A percentile compares a stretch with the other conserved stretches of the same genome.
Evolutionary conservation across 1,140 invertebrate genomes (phyloP).

Genomic region (Ctenoplectra terminalis): DNA sequence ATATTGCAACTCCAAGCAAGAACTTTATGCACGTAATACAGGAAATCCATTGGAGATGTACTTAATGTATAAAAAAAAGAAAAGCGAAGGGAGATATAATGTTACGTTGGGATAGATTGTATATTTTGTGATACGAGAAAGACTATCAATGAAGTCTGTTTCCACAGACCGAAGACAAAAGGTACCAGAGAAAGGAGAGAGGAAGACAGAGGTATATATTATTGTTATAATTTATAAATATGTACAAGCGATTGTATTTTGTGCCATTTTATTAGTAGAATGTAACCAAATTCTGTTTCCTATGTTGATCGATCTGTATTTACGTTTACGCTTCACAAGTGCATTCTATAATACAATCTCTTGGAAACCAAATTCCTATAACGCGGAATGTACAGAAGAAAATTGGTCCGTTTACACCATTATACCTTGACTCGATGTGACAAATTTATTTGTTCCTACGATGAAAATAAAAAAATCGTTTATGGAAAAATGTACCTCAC

Average conservation of each 20-base stretch:
- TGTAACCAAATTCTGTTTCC: conserved; percentile 53
- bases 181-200: conserved; percentile 30
- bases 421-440: conserved; percentile 72
- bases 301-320: conserved; percentile 49
- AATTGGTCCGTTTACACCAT: conserved; percentile 60
- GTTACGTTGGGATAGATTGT: conserved; percentile 70
- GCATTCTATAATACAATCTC: conserved; percentile 32
- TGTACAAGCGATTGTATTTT: conserved; percentile 68
- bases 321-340: conserved; percentile 42
- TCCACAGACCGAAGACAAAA: conserved; percentile 10
- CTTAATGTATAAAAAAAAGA: conserved; percentile 65
- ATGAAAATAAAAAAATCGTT: conserved; percentile 72
- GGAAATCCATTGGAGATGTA: conserved; percentile 56
- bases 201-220: conserved; percentile 63
- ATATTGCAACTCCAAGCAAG: conserved; percentile 48
- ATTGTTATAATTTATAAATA: conserved; percentile 71
- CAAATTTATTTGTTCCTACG: conserved; percentile 77
- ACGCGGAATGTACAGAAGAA: conserved; percentile 45
- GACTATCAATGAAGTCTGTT: conserved; percentile 33
- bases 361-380: conserved; percentile 42
- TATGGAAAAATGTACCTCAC: conserved; percentile 12
- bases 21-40: conserved; percentile 45
- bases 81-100: conserved; percentile 58
- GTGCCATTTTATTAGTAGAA: conserved; percentile 74
- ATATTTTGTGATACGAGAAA: conserved; percentile 78